Evolutionary conservation across 2,888 invertebrate genomes (phyloP).

Genomic region (Eupelmus urozonus): DNA sequence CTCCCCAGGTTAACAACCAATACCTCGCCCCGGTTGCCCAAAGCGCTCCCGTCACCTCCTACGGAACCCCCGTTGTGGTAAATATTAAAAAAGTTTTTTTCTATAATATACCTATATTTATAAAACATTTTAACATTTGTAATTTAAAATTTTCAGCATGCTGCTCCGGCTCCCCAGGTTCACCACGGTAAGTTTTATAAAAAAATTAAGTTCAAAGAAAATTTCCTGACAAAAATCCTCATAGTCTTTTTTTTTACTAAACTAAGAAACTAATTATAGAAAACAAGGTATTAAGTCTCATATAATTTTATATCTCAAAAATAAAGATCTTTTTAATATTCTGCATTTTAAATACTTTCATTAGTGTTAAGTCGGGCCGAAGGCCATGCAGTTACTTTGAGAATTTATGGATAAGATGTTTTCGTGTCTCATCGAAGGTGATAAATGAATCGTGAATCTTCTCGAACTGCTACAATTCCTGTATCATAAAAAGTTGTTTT

Average conservation of each 20-base stretch:
- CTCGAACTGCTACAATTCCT: neutral
- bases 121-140: no score
- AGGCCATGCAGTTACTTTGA: neutral
- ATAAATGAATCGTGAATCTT: neutral
- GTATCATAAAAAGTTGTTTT: neutral
- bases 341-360: neutral
- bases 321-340: no score
- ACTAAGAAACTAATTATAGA: no score
- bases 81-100: neutral
- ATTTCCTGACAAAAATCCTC: no score
- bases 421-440: neutral
- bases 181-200: conserved; percentile 8
- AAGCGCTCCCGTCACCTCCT: conserved; percentile 17
- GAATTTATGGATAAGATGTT: neutral
- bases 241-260: no score
- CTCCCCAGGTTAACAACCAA: neutral
- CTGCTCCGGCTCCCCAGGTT: neutral
- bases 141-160: conserved; percentile 18
- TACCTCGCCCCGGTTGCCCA: conserved; percentile 9
- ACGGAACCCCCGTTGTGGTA: conserved; percentile 27
- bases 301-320: no score
- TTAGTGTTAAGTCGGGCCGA: neutral
- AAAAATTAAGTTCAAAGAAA: no score
- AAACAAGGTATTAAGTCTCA: no score
- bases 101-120: no score